These are phyloP conservation scores for Dryas iulia DNA, from an alignment of 1,140 invertebrate species.

Conservation along the genomic window DNA sequence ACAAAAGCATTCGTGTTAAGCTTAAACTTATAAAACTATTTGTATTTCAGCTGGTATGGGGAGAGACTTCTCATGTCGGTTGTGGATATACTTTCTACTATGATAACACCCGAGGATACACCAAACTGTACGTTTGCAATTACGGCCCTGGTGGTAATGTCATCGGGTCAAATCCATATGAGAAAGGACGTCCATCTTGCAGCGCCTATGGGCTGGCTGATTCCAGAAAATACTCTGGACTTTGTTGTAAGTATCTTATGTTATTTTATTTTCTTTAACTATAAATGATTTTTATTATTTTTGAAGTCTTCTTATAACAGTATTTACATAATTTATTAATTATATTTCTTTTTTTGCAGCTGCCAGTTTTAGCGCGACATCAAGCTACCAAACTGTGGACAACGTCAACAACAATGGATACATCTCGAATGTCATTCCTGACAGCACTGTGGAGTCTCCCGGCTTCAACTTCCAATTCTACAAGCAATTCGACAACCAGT, in stretches of 20 bases:
- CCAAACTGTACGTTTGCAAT: conserved; percentile 92
- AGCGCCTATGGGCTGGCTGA: conserved; percentile 84
- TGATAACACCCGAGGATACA: conserved; percentile 85
- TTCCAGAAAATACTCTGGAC: conserved; percentile 86
- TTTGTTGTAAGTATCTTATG: conserved; percentile 85
- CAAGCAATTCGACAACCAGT: conserved; percentile 69
- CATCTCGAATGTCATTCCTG: conserved; percentile 73
- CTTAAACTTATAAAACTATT: neutral
- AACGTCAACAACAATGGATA: conserved; percentile 55
- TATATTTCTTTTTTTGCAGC: conserved; percentile 48
- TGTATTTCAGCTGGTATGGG: conserved; percentile 86
- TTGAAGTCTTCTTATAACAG: too few species aligned
- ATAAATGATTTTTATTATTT: too few species aligned
- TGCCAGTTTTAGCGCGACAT: conserved; percentile 56
- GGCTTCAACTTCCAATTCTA: conserved; percentile 64
- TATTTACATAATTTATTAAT: neutral
- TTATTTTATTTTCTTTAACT: neutral
- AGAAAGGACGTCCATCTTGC: conserved; percentile 87
- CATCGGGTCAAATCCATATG: conserved; percentile 87
- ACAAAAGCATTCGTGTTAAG: neutral
- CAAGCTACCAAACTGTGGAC: conserved; percentile 60
- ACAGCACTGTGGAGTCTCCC: conserved; percentile 61
- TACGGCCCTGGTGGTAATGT: conserved; percentile 92
- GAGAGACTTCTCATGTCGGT: conserved; percentile 87
- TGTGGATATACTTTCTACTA: conserved; percentile 91